Evolutionary conservation across 2,113 vertebrate species (phyloP), one percentile per base, ranked within the genome.

Genomic region (Scopus umbretta): DNA sequence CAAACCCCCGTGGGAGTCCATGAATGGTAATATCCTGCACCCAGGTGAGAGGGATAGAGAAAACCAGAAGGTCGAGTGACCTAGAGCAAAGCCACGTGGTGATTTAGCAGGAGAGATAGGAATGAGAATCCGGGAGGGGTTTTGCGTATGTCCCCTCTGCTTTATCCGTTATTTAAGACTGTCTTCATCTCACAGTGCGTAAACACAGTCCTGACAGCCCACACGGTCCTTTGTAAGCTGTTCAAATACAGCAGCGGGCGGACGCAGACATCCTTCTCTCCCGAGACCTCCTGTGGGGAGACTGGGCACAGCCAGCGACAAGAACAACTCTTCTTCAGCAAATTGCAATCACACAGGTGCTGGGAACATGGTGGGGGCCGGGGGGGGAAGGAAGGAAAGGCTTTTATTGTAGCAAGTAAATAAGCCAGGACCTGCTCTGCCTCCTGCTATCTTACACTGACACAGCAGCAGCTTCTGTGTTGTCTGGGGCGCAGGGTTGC

Each of bases 111-210:
- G 61, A 56, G 61, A 87, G 68, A 87, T 0, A 6, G 84, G 52
- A 86, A 79, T 0, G 0, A 67, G 80, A 86, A 73, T 58, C 68
- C 13, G 5, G 65, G 52, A 94, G 52, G 72, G 52, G 38, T 19
- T 92, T 70, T 86, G 82, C 71, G 90, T 14, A 13, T 4, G 61
- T 67, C 38, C 80, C 86, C 53, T 53, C 76, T 29, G 11, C 50
- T 89, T 92, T 78, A 84, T 59, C 75, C 2, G 1, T 53, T 91
- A 55, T 76, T 94, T 74, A 86, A 74, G 55, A 20, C 26, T 1
- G 1, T 16, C 58, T 56, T 55, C 1, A 0, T 50, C 88, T 78
- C 47, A 5, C 7, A 3, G 49, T 34, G 40, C 0, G 0, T 50
- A 74, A 93, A 93, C 87, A 92, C 65, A 27, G 32, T 4, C 22